phyloP scores from a whole-genome alignment of 2,888 invertebrate species.

The Microplitis deprimator region DNA sequence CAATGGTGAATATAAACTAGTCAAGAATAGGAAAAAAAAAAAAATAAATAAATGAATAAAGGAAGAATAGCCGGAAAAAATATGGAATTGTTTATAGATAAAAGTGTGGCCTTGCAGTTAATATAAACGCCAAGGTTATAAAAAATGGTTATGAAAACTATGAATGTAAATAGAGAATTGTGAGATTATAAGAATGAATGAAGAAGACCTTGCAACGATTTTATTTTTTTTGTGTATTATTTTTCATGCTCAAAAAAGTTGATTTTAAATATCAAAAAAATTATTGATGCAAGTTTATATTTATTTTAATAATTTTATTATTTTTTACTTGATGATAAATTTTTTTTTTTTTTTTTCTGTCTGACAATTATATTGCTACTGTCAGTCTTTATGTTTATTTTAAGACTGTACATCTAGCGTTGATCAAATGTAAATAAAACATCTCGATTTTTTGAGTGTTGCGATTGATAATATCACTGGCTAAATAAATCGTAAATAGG shows the following conservation, averaged over 20 bases:
- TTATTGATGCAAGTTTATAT: not conserved
- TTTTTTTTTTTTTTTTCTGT: slow-evolving; percentile 11
- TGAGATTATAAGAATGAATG: not conserved
- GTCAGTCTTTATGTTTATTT: slow-evolving; percentile 60
- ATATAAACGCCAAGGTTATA: not conserved
- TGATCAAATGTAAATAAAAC: slow-evolving; percentile 9
- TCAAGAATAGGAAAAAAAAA: not conserved
- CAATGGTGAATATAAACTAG: not conserved
- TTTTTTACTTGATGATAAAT: not conserved
- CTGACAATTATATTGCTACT: slow-evolving; percentile 55
- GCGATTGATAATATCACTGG: not conserved
- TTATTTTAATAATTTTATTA: slow-evolving; percentile 2
- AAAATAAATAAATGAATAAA: not conserved
- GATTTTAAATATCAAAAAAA: slow-evolving; percentile 2
- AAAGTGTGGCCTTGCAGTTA: not conserved
- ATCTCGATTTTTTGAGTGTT: not conserved
- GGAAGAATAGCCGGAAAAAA: not conserved
- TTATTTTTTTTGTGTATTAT: slow-evolving; percentile 18
- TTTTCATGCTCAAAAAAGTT: not conserved
- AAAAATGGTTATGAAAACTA: not conserved
- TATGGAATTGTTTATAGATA: not conserved
- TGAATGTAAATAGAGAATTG: not conserved
- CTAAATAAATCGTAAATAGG: slow-evolving; percentile 2
- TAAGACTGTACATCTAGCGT: slow-evolving; percentile 65
- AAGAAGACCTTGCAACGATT: slow-evolving; percentile 2